Base-by-base conservation (phyloP, 2,888 invertebrate genomes). In the Meteorus cinctellus region DNA sequence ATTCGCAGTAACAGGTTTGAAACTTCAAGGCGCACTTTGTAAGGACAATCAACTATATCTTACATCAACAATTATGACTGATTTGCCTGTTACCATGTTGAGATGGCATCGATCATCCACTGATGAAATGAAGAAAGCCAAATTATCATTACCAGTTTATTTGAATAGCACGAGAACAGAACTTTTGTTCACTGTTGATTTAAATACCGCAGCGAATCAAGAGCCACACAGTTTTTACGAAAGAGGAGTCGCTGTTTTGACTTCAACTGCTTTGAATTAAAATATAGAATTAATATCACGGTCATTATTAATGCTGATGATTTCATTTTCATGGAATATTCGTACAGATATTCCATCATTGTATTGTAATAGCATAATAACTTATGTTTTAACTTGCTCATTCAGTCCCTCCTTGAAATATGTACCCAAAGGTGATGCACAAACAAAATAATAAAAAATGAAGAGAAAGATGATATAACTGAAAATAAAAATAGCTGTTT, bases 221-320 rank as follows among this genome's bases (percentile, higher is more conserved):
- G 97, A 97, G 87, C 96, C 95, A 73, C 97, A 97, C 89, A 97
- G 97, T 89, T 99, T 99, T 92, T 99, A 98, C 91, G 98, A 99
- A 90, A 93, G 99, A 72, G 99, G 99, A 82, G 99, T 99, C 31
- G 99, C 99, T 68, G 93, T 99, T 63, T 93, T 98, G 86, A 97
- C 97, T 29, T 98, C 98, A 62, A 97, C 97, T 59, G 94, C 96
- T 79, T 93, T 97, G 83, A 96, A 96, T 90, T 96, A 93, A 92
- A 75, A 3, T 59, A 14, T 19, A 55, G 19, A 1, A 55, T 55
- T 24, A 55, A 24, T 55, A 19, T 55, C 19, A n/a, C 8, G 63
- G 31, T 19, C 36, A 31, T 29, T 29, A 31, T 19, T 12, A 36
- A 4, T 34, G 4, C 34, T 36, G 12, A 36, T 34, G 5, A 24